These are phyloP conservation scores for Pachymerium ferrugineum DNA, from an alignment of 2,888 invertebrate genomes.

Conservation along the genomic window DNA sequence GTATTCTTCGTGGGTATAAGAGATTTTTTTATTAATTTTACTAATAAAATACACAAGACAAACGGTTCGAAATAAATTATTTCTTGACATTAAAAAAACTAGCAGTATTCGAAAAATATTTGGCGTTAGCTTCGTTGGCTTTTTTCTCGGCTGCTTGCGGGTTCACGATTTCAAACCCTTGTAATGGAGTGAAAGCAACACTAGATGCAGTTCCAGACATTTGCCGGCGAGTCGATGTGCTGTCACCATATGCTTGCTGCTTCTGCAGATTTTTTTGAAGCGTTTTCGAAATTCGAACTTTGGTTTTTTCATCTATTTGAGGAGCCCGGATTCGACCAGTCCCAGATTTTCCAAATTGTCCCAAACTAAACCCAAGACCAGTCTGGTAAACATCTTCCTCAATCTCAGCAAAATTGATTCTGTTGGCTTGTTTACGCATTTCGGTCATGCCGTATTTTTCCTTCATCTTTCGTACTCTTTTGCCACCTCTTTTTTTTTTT, in stretches of 20 bases:
- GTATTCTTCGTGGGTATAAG: too few relatives aligned
- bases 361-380: conserved; percentile 92
- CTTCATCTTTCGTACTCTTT: conserved; percentile 93
- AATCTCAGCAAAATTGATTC: conserved; percentile 97
- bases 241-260: conserved; percentile 85
- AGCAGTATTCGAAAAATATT: conserved; percentile 93
- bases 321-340: conserved; percentile 88
- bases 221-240: conserved; percentile 88
- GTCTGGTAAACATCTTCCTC: conserved; percentile 99
- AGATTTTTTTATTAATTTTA: too few relatives aligned
- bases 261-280: conserved; percentile 93
- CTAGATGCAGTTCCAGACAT: conserved; percentile 97
- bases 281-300: conserved; percentile 97
- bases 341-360: conserved; percentile 89
- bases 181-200: conserved; percentile 95
- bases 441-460: conserved; percentile 97
- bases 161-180: conserved; percentile 97
- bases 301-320: conserved; percentile 97
- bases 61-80: too few relatives aligned
- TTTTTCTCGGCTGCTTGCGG: conserved; percentile 94
- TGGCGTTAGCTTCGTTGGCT: conserved; percentile 81
- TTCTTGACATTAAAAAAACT: conserved; percentile 72
- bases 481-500: conserved; percentile 88
- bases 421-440: conserved; percentile 91
- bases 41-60: too few relatives aligned